Percentiles rank a stretch among this genome's conserved stretches.
These are phyloP conservation scores for Odontamblyopus rebecca DNA, from an alignment of 2,797 vertebrate genomes.

Conservation along the genomic window DNA sequence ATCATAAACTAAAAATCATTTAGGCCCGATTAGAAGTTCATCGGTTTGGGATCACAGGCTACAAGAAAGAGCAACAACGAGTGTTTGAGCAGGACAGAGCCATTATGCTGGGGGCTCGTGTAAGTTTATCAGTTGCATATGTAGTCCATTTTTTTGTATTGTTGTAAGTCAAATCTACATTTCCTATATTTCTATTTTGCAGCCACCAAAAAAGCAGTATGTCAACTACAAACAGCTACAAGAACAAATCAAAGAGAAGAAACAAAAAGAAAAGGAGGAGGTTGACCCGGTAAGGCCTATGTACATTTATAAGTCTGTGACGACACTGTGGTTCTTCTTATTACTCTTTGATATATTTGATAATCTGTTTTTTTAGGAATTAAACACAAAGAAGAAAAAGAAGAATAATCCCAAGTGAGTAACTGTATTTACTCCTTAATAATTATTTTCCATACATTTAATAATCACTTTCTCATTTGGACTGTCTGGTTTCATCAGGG, in stretches of 20 bases:
- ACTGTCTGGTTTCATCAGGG: conserved; percentile 59
- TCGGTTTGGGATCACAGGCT: conserved; percentile 92
- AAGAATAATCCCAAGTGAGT: conserved; percentile 82
- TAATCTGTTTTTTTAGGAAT: conserved; percentile 56
- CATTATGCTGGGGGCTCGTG: conserved; percentile 92
- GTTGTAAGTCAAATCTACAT: not conserved
- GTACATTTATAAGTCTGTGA: not conserved
- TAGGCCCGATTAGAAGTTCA: conserved; percentile 95
- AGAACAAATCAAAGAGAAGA: conserved; percentile 84
- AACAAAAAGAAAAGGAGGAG: conserved; percentile 73
- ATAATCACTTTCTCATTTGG: not conserved
- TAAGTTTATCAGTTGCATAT: conserved; percentile 50
- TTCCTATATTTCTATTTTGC: not conserved
- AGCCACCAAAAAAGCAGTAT: conserved; percentile 88
- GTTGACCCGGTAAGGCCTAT: conserved; percentile 71
- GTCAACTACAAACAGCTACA: conserved; percentile 90
- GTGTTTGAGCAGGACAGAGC: conserved; percentile 90
- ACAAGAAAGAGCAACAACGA: conserved; percentile 89
- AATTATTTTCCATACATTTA: not conserved
- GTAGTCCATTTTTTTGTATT: not conserved
- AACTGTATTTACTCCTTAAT: not conserved
- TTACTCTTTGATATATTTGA: not conserved
- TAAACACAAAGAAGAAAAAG: conserved; percentile 82
- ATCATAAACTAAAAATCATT: not conserved
- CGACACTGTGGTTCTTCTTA: no score